Percentiles rank a stretch among this genome's conserved stretches.
phyloP scores from a whole-genome alignment of 1,140 invertebrate genomes.

The Drosophila pandora region DNA sequence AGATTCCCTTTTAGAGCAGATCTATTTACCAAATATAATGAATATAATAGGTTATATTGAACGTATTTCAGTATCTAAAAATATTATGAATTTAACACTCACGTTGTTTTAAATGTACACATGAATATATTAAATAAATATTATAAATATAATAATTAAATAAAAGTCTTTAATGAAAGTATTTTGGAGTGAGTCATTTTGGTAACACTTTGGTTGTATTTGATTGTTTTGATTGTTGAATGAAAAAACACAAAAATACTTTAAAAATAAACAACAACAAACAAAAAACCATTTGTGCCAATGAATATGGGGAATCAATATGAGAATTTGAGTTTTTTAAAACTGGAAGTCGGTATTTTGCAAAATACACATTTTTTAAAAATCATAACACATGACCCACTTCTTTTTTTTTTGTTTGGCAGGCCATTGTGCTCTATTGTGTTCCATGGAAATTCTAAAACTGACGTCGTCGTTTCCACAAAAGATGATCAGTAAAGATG shows the following conservation, averaged over 20 bases:
- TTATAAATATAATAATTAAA: conserved; percentile 31
- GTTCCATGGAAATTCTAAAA: no score
- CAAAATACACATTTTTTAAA: no score
- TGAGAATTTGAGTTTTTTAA: not conserved
- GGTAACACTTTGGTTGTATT: not conserved
- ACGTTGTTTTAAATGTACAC: conserved; percentile 10
- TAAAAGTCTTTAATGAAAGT: not conserved
- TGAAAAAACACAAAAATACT: not conserved
- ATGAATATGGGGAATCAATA: not conserved
- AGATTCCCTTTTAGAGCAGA: no score
- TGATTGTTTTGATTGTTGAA: no score
- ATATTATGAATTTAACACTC: conserved; percentile 6
- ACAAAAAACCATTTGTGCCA: not conserved
- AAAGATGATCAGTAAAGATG: not conserved
- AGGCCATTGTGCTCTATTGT: no score
- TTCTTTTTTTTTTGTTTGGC: no score
- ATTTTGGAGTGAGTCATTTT: not conserved
- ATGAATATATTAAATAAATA: conserved; percentile 25
- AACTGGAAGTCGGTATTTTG: no score
- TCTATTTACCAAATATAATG: no score
- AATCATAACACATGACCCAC: no score
- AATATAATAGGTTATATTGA: no score
- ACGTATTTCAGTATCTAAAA: not conserved
- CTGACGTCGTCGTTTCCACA: no score
- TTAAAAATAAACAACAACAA: not conserved